Evolutionary conservation across 2,888 invertebrate species (phyloP), one percentile per base, ranked within the genome.

Genomic region (Tolmerus cingulatus): DNA sequence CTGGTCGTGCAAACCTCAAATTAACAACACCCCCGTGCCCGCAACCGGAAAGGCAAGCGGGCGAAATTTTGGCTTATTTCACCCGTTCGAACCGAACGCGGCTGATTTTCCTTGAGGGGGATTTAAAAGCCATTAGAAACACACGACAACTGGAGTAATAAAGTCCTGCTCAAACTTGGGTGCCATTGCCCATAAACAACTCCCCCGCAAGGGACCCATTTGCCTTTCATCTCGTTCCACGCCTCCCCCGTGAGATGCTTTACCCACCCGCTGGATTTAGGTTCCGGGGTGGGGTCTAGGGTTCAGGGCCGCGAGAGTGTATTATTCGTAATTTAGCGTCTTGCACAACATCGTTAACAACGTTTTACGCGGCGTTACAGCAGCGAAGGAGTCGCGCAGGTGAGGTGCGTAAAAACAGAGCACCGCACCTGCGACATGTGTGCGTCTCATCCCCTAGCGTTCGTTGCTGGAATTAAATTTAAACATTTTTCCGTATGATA

Each of bases 241-340:
- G 3, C 27, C 19, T 9, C 19, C n/a, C 66, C 55, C 19, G n/a
- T n/a, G 19, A 19, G 19, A 55, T 12, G 12, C 43, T 55, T 8
- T n/a, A 55, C 76, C 12, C n/a, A n/a, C 76, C 30, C 30, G 14
- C 37, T 30, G n/a, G 34, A 76, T 46, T 46, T 46, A 12, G 34
- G 19, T 14, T 37, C 19, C 16, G 76, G 16, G n/a, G 23, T 9
- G n/a, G 57, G 23, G 57, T 2, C 23, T 9, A 12, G 37, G 19
- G n/a, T 40, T 77, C 77, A 66, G 27, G 66, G 66, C 23, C 66
- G 27, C 19, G 23, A 27, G 66, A 84, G 82, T 66, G 66, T 84
- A 84, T 66, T 66, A 66, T 84, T 84, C 66, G 82, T 84, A 84
- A 84, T 84, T 84, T 84, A 84, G 66, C 82, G 82, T 84, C 82